A percentile compares a stretch with the other conserved stretches of the same genome.
These are phyloP conservation scores for Papilio elwesi DNA, from an alignment of 2,888 invertebrate species.

Conservation along the genomic window DNA sequence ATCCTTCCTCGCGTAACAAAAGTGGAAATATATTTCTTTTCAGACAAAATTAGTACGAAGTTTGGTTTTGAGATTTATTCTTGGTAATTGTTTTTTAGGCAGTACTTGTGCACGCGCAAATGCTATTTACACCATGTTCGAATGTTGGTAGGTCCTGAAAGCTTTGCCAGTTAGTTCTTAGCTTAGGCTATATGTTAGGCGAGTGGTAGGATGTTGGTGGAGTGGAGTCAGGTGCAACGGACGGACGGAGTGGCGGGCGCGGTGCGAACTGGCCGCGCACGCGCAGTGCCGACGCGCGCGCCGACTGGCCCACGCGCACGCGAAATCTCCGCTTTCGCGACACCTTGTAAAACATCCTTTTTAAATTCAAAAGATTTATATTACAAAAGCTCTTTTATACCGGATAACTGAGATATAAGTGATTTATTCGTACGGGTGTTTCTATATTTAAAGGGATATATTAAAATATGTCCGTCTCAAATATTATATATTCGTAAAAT, in stretches of 20 bases:
- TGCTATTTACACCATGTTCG: too few relatives aligned
- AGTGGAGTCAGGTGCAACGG: slow-evolving; percentile 73
- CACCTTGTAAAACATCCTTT: slow-evolving; percentile 55
- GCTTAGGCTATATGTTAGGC: not conserved
- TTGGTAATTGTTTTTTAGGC: not conserved
- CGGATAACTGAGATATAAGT: not conserved
- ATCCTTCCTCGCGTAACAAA: too few relatives aligned
- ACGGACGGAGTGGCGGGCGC: slow-evolving; percentile 50
- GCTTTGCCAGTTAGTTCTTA: not conserved
- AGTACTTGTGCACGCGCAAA: not conserved
- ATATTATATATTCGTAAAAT: slow-evolving; percentile 37
- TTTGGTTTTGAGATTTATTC: too few relatives aligned
- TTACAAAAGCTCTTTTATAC: slow-evolving; percentile 3
- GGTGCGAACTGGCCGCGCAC: slow-evolving; percentile 42
- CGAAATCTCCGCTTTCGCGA: slow-evolving; percentile 67
- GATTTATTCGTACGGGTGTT: slow-evolving; percentile 9
- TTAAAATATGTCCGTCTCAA: slow-evolving; percentile 8
- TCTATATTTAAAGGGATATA: not conserved
- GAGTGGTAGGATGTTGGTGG: slow-evolving; percentile 42
- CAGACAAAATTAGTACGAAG: too few relatives aligned
- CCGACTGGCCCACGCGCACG: slow-evolving; percentile 76
- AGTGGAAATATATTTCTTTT: too few relatives aligned
- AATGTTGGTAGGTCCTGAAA: not conserved
- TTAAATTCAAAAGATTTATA: slow-evolving; percentile 17
- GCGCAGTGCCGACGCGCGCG: slow-evolving; percentile 76